A percentile compares a stretch with the other conserved stretches of the same genome.
Evolutionary conservation across 2,797 vertebrate genomes (phyloP).

Genomic region (Argyrosomus regius): DNA sequence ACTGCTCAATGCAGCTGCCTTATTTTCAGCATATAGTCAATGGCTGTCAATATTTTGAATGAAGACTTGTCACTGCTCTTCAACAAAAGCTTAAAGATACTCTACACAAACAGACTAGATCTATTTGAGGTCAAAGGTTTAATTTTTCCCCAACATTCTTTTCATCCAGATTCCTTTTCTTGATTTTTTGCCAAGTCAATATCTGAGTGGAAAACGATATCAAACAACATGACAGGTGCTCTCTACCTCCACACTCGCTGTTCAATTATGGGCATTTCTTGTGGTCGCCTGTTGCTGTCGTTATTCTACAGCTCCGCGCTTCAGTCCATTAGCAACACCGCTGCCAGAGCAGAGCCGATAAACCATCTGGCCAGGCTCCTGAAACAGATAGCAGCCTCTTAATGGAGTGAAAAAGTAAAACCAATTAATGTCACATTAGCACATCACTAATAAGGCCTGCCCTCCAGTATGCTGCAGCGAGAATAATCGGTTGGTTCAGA

Average conservation of each 20-base stretch:
- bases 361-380: conserved; percentile 82
- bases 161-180: conserved; percentile 4
- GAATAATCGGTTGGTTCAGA: conserved; percentile 59
- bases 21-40: conserved; percentile 69
- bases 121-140: conserved; percentile 53
- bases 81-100: conserved; percentile 60
- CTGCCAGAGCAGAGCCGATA: conserved; percentile 72
- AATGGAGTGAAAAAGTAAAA: conserved; percentile 86
- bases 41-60: conserved; percentile 73
- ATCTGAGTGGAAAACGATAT: not conserved
- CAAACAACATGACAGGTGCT: conserved; percentile 56
- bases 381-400: conserved; percentile 81
- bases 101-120: conserved; percentile 45
- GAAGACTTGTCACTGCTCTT: conserved; percentile 55
- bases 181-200: not conserved
- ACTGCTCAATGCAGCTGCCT: conserved; percentile 66
- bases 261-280: conserved; percentile 62
- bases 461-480: conserved; percentile 58
- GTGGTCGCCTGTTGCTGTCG: conserved; percentile 64
- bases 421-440: conserved; percentile 86
- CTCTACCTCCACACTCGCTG: conserved; percentile 40
- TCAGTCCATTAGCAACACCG: conserved; percentile 75
- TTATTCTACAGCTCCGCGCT: conserved; percentile 72
- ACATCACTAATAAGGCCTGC: conserved; percentile 80
- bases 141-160: conserved; percentile 1